Evolutionary conservation across 2,113 vertebrate genomes (phyloP), one percentile per base, ranked within the genome.

Genomic region (Sciurus niger): DNA sequence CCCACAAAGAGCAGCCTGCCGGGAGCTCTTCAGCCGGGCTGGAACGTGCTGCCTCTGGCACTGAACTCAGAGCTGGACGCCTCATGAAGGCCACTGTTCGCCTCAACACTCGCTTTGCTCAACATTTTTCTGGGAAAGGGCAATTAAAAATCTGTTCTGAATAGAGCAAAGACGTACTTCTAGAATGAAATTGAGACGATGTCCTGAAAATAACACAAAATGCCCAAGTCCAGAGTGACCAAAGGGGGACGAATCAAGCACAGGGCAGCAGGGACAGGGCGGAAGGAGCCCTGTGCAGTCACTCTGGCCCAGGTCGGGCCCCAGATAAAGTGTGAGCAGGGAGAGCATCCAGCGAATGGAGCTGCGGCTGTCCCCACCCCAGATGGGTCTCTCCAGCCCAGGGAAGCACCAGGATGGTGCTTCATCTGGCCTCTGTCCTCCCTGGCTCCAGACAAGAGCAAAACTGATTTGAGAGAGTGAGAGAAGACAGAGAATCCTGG

Each of bases 71-170:
- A 22, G 8, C 46, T 0, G 6, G 60, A n/a, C 53, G 48, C 82
- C 76, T 84, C 43, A 10, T 78, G 37, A 63, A 92, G 84, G 53
- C 37, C 51, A 7, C 55, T 32, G 48, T 34, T 51, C 67, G 72
- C 84, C 72, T 25, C 78, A 84, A 82, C 68, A 89, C 91, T 96
- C 48, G 77, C 63, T 95, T 22, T 22, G 20, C 60, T 96, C 82
- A 40, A 85, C 63, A 32, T 65, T 89, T 89, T 90, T 70, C 93
- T 88, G 88, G 88, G 73, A 77, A 89, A 93, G 90, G 88, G 77
- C 95, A 96, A 96, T 78, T 96, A 96, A 92, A 94, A 96, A 92
- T 83, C 95, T 96, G 80, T 84, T 94, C 80, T 90, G 90, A 95
- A 92, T 13, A 83, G 84, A 95, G 80, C 2, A 14, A 73, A 96